A percentile compares a stretch with the other conserved stretches of the same genome.
These are phyloP conservation scores for Eospalax fontanierii DNA, from an alignment of 2,797 vertebrate genomes.

Conservation along the genomic window DNA sequence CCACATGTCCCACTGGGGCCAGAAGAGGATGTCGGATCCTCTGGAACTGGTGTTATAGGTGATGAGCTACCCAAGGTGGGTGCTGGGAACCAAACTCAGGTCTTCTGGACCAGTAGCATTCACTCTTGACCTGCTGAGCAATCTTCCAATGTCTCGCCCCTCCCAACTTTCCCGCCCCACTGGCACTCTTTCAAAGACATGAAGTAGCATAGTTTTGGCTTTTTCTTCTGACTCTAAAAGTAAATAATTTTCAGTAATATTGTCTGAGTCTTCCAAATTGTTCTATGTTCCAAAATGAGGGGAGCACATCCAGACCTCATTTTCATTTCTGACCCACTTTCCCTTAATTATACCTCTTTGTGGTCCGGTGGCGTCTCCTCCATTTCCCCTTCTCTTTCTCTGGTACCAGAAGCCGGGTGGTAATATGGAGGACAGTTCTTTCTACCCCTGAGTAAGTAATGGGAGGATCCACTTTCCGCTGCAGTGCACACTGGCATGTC, in stretches of 20 bases:
- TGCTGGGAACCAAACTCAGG: no score
- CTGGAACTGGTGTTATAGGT: no score
- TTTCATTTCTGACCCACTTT: constrained; percentile 39
- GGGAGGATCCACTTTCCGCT: neutral
- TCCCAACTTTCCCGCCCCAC: neutral
- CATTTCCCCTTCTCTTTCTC: constrained; percentile 4
- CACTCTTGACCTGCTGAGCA: no score
- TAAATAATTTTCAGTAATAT: constrained; percentile 50
- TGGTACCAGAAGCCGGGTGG: constrained; percentile 1
- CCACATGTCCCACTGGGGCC: no score
- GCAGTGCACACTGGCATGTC: neutral
- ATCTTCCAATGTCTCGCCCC: no score
- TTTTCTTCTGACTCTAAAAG: constrained; percentile 55
- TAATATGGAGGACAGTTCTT: neutral
- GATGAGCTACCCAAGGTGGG: no score
- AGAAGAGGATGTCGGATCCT: no score
- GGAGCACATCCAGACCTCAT: neutral
- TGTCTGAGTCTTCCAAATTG: constrained; percentile 24
- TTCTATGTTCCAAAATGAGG: neutral
- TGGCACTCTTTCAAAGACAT: constrained; percentile 55
- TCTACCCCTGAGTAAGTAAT: constrained; percentile 29
- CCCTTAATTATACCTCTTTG: neutral
- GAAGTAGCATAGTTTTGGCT: constrained; percentile 40
- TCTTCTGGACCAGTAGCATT: no score
- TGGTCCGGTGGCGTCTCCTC: neutral